Evolutionary conservation across 2,113 vertebrate genomes (phyloP), one percentile per base, ranked within the genome.

Genomic region (Delphinus delphis): DNA sequence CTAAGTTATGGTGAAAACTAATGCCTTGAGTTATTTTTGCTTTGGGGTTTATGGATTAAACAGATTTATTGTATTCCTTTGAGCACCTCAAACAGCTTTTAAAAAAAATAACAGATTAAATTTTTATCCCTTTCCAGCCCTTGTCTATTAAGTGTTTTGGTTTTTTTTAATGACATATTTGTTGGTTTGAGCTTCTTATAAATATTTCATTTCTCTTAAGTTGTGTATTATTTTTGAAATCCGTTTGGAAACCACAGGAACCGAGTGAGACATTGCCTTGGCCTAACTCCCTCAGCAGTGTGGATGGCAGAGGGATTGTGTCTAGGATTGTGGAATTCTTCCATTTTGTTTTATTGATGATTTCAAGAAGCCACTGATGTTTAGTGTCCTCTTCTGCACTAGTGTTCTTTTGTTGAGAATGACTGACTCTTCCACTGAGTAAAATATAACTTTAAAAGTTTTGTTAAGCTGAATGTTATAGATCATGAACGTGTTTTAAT

Each of bases 161-260:
- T 65, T 6, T 95, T 94, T 76, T 62, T 88, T 12, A 58, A 65
- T 31, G 55, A 25, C 11, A 9, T 38, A 11, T 50, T 96, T 90
- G 63, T 74, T 47, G 50, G 6, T 41, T 70, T 81, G 53, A 47
- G 44, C 53, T 93, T 88, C 79, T 89, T 58, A 12, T 28, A 73
- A 95, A 6, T 71, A 74, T 67, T 87, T 95, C 7, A 36, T 87
- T 90, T 93, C 26, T 86, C 55, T 67, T 77, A 50, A 38, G 77
- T 81, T 96, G 95, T 84, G 2, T 76, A 6, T 93, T 84, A 25
- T 81, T 87, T 93, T 89, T 93, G 74, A 38, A 53, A 55, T 90
- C 62, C 50, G 14, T 79, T 82, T 47, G 71, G 76, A 76, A 94
- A 74, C 41, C 15, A 13, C 13, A 25, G 8, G 5, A 25, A 8